A percentile compares a stretch with the other conserved stretches of the same genome.
Evolutionary conservation across 2,113 vertebrate species (phyloP).

Genomic region (Corydoras sp.): DNA sequence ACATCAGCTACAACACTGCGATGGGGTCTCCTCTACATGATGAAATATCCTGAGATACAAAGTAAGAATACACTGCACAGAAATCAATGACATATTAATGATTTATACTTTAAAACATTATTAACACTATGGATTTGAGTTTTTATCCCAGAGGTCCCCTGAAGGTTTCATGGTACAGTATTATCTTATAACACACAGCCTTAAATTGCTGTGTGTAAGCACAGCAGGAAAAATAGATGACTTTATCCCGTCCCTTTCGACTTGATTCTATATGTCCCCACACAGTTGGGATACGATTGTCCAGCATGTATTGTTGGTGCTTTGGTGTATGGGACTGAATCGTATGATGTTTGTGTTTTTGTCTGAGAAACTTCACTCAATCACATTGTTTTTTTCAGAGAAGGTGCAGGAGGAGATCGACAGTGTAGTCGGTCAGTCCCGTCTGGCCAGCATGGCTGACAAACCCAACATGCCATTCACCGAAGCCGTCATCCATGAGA

Average conservation of each 20-base stretch:
- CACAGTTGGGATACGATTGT: no score
- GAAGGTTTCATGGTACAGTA: background rate
- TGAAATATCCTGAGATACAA: constrained; percentile 62
- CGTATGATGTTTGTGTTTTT: background rate
- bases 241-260: no score
- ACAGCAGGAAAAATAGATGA: no score
- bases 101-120: background rate
- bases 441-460: constrained; percentile 50
- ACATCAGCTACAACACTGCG: constrained; percentile 62
- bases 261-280: no score
- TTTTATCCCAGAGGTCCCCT: background rate
- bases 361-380: background rate
- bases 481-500: constrained; percentile 64
- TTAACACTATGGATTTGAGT: no score
- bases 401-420: constrained; percentile 52
- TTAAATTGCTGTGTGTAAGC: no score
- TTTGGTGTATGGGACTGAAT: no score
- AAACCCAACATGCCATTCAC: constrained; percentile 60
- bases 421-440: constrained; percentile 20
- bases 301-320: no score
- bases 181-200: no score
- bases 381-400: background rate
- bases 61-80: constrained; percentile 41
- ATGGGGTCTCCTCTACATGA: constrained; percentile 69
- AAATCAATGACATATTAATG: background rate